Evolutionary conservation across 2,797 vertebrate species (phyloP).

Genomic region (Vultur gryphus): DNA sequence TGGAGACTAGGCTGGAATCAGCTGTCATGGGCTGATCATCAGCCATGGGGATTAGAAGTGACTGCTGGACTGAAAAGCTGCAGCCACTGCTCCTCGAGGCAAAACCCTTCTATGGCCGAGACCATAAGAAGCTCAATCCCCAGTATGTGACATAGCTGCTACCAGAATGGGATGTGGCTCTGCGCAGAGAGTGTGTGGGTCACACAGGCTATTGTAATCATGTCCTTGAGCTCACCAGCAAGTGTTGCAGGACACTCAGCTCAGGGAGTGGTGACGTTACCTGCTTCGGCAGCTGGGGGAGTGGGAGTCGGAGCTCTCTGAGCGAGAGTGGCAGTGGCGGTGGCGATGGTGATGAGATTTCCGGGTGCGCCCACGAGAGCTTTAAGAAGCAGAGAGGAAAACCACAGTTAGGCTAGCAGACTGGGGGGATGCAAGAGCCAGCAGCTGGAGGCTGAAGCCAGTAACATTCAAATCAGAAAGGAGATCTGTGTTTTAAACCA

Average conservation of each 20-base stretch:
- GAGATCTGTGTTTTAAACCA: background rate
- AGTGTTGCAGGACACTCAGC: fast-evolving
- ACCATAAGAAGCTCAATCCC: background rate
- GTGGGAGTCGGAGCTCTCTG: conserved; percentile 79
- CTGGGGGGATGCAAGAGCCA: background rate
- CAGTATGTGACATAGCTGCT: background rate
- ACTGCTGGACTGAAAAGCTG: background rate
- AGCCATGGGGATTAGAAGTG: background rate
- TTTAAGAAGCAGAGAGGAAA: conserved; percentile 63
- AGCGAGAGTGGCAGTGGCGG: conserved; percentile 80
- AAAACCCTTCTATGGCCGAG: background rate
- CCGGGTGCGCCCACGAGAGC: conserved; percentile 81
- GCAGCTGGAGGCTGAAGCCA: background rate
- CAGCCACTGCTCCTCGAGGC: background rate
- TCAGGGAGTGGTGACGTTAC: conserved; percentile 48
- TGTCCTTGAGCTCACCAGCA: background rate
- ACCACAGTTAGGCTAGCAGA: background rate
- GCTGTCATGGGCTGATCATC: background rate
- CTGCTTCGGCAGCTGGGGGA: conserved; percentile 83
- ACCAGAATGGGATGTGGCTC: background rate
- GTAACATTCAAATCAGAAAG: background rate
- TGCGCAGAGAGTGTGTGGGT: background rate
- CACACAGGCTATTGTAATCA: background rate
- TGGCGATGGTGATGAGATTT: conserved; percentile 77
- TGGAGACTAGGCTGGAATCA: background rate